Evolutionary conservation across 2,888 invertebrate genomes (phyloP).

Genomic region (Colletes collaris): DNA sequence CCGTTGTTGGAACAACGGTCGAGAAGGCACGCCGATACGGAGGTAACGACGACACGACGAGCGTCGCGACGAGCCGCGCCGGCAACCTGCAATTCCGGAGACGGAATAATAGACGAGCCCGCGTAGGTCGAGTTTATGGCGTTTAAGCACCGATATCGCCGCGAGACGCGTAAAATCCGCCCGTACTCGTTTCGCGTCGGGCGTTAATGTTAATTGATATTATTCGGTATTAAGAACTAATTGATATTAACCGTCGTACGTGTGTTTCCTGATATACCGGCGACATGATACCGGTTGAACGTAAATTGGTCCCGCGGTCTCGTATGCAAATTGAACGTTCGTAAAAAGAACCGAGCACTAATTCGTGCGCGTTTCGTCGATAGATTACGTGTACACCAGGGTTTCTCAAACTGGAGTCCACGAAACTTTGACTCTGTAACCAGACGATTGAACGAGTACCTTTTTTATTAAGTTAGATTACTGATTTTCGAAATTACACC

Average conservation of each 20-base stretch:
- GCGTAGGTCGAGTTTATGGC: constrained; percentile 48
- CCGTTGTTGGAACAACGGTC: constrained; percentile 47
- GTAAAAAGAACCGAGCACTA: background rate
- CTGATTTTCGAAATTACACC: no score
- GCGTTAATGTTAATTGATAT: constrained; percentile 34
- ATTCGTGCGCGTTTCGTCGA: no score
- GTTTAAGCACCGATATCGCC: background rate
- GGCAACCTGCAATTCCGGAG: constrained; percentile 48
- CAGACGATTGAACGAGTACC: no score
- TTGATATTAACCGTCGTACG: constrained; percentile 22
- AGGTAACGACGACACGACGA: constrained; percentile 26
- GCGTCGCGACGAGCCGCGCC: constrained; percentile 19
- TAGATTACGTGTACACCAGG: no score
- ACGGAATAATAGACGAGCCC: constrained; percentile 52
- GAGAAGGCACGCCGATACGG: constrained; percentile 31
- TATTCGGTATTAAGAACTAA: constrained; percentile 34
- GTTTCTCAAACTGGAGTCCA: no score
- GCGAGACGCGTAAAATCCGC: background rate
- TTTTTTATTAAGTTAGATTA: no score
- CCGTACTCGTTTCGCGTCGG: background rate
- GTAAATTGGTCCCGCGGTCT: background rate
- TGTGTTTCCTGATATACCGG: background rate
- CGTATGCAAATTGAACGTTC: constrained; percentile 25
- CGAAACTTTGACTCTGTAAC: no score
- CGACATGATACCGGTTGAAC: background rate